These are phyloP conservation scores for Phycodurus eques DNA, from an alignment of 2,113 vertebrate genomes.

Conservation along the genomic window DNA sequence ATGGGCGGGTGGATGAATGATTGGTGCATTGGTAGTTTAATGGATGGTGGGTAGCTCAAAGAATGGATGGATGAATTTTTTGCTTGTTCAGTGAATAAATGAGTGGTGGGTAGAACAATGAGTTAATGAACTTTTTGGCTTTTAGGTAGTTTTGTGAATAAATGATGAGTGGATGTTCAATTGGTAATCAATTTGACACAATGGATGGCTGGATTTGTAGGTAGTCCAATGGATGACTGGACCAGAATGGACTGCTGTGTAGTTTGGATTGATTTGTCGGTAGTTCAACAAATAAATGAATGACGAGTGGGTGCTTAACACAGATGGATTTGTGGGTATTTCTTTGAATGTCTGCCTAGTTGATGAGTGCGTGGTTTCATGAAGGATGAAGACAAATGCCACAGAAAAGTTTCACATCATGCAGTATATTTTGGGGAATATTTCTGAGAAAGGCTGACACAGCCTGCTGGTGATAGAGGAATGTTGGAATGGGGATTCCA, in stretches of 20 bases:
- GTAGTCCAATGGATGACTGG: background rate
- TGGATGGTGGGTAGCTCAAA: background rate
- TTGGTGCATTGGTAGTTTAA: background rate
- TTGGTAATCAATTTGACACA: background rate
- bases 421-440: background rate
- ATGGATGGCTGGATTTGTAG: background rate
- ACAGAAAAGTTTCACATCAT: background rate
- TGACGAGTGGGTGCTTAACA: no score
- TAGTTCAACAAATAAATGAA: background rate
- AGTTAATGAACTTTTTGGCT: background rate
- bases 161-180: constrained; percentile 2
- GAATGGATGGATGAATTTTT: no score
- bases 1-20: constrained; percentile 10
- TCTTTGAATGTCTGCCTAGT: no score
- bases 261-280: background rate
- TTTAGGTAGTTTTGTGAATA: background rate
- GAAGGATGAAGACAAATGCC: background rate
- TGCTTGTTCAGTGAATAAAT: no score
- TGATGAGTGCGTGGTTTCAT: background rate
- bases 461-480: constrained; percentile 8
- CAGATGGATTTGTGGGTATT: no score
- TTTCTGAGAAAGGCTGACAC: background rate
- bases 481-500: constrained; percentile 29
- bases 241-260: background rate
- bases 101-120: no score